Base-by-base conservation (phyloP, 1,140 invertebrate species). In the Drosophila nasuta region DNA sequence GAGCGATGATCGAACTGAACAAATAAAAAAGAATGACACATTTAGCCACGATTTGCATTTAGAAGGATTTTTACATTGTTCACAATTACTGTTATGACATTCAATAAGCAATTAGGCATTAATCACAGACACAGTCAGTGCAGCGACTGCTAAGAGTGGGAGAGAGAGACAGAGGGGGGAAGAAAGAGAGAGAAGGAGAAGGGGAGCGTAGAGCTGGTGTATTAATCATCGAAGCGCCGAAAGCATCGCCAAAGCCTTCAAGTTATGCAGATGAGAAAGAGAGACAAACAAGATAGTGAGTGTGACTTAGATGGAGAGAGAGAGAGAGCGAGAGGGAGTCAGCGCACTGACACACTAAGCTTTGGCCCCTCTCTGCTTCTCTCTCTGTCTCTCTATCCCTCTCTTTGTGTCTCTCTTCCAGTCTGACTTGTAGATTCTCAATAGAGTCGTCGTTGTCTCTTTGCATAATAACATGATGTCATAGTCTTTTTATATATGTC, bases 41-140 rank as follows among this genome's bases (percentile, higher is more conserved):
- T 43, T 63, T 46, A 51, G 57, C 57, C 11, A 15, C n/a, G 25
- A 80, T 72, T 82, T 83, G 80, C 80, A 81, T 69, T 67, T 82
- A 75, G 83, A 83, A 87, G 82, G 82, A 87, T 87, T 87, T 25
- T 86, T 56, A 43, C 51, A 59, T 67, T 56, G 65, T 64, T 73
- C 59, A 63, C 54, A 17, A 88, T 87, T 88, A 87, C 83, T 87
- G 80, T 88, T 87, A 87, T 87, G 85, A 87, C 83, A 87, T 88
- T 87, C 85, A 87, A 78, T 81, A 81, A 80, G 80, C 83, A 87
- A 87, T 87, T 87, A 81, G 80, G 80, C 81, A 87, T 87, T 88
- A 87, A 87, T 87, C 83, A 87, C 75, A 64, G 72, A 69, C 62
- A 65, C 54, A 69, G 79, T 62, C 59, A 62, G 49, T 35, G 77